Evolutionary conservation across 2,113 vertebrate species (phyloP).

Genomic region (Bos javanicus): DNA sequence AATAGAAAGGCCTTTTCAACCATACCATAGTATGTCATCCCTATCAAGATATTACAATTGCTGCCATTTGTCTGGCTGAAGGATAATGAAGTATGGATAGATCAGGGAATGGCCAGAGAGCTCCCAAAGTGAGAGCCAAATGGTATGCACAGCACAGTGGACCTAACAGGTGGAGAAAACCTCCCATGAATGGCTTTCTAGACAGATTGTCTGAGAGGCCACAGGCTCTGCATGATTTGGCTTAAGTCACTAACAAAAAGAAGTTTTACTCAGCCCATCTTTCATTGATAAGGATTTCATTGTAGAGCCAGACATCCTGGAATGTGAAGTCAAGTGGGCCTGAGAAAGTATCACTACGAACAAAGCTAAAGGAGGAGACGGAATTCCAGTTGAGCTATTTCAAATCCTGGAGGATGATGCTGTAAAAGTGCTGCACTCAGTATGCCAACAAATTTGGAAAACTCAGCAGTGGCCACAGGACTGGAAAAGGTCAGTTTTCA

Average conservation of each 20-base stretch:
- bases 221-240: not conserved
- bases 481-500: no score
- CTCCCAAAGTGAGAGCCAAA: not conserved
- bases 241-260: not conserved
- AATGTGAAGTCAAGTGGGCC: no score
- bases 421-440: no score
- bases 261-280: not conserved
- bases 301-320: not conserved
- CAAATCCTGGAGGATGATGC: no score
- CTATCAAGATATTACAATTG: not conserved
- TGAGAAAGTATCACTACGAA: no score
- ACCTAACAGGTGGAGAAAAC: not conserved
- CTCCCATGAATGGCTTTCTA: not conserved
- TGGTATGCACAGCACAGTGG: not conserved
- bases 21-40: not conserved
- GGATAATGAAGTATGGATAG: not conserved
- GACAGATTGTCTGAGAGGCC: not conserved
- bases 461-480: no score
- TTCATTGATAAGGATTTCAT: not conserved
- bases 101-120: not conserved
- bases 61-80: conserved; percentile 29
- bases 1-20: not conserved
- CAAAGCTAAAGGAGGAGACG: no score
- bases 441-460: no score
- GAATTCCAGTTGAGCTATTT: no score